Percentiles rank a stretch among this genome's conserved stretches.
phyloP scores from a whole-genome alignment of 1,140 invertebrate genomes.

The Procambarus virginalis region DNA sequence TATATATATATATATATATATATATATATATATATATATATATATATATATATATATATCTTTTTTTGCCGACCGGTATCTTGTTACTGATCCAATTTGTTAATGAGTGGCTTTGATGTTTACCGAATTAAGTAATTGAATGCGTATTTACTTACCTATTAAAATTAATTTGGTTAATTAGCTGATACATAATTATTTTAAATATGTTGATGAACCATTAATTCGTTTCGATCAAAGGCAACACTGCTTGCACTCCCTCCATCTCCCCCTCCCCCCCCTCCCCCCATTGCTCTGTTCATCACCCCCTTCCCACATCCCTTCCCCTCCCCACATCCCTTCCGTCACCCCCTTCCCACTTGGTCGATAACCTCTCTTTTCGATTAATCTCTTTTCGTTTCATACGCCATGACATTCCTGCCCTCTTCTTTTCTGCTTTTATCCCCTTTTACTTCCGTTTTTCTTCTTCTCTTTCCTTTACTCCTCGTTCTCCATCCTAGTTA shows the following conservation, averaged over 20 bases:
- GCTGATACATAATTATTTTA: slow-evolving; percentile 44
- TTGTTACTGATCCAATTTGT: slow-evolving; percentile 21
- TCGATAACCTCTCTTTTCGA: neutral
- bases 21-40: slow-evolving; percentile 6
- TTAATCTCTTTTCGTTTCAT: neutral
- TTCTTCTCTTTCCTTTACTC: neutral
- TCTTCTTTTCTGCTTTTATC: neutral
- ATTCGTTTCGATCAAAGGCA: slow-evolving; percentile 34
- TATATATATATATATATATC: neutral
- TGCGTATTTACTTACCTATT: slow-evolving; percentile 24
- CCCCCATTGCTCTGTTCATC: neutral
- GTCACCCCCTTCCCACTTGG: neutral
- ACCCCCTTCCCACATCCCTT: neutral
- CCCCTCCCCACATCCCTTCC: neutral
- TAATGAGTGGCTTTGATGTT: slow-evolving; percentile 45
- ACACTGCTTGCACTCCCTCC: neutral
- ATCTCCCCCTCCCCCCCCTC: neutral
- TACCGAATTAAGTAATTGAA: slow-evolving; percentile 24
- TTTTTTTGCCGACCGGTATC: neutral
- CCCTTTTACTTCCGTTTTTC: neutral
- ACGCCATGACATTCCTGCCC: neutral
- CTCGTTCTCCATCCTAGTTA: neutral
- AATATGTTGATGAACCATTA: slow-evolving; percentile 33
- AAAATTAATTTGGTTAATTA: slow-evolving; percentile 47
- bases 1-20: slow-evolving; percentile 5